Percentiles rank a stretch among this genome's conserved stretches.
These are phyloP conservation scores for Nettapus auritus DNA, from an alignment of 2,113 vertebrate genomes.

Conservation along the genomic window DNA sequence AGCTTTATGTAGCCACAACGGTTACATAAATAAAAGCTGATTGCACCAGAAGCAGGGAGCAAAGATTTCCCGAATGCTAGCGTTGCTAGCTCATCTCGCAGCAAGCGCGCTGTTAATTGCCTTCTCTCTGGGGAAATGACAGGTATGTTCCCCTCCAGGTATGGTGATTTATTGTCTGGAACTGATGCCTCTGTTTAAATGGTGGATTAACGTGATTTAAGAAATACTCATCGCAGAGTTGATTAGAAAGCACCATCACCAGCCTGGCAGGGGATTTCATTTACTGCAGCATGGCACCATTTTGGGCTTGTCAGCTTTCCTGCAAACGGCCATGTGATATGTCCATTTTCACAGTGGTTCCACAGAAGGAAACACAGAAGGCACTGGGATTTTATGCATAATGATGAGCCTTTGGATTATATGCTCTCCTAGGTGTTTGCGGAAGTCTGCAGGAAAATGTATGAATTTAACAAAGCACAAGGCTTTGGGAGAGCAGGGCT, in stretches of 20 bases:
- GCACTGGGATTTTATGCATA: background rate
- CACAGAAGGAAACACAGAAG: background rate
- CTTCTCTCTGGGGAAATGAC: constrained; percentile 46
- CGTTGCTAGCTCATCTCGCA: constrained; percentile 48
- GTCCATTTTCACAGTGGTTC: constrained; percentile 33
- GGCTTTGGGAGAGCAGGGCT: background rate
- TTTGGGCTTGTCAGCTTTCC: constrained; percentile 55
- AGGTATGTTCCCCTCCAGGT: constrained; percentile 70
- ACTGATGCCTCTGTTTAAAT: constrained; percentile 60
- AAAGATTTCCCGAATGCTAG: constrained; percentile 48
- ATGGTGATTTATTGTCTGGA: constrained; percentile 68
- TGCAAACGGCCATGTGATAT: constrained; percentile 27
- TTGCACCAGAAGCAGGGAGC: constrained; percentile 43
- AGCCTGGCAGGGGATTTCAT: constrained; percentile 58
- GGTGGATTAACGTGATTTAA: constrained; percentile 72
- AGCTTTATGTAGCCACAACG: background rate
- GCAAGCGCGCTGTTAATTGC: constrained; percentile 34
- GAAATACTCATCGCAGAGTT: constrained; percentile 71
- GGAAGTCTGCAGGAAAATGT: background rate
- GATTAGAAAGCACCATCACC: constrained; percentile 71
- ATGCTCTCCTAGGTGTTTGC: background rate
- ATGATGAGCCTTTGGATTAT: background rate
- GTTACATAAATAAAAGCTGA: constrained; percentile 71
- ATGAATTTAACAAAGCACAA: background rate
- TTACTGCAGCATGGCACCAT: constrained; percentile 42